Conservation (phyloP, 2,888 invertebrate genomes). For the Danaus chrysippus region DNA sequence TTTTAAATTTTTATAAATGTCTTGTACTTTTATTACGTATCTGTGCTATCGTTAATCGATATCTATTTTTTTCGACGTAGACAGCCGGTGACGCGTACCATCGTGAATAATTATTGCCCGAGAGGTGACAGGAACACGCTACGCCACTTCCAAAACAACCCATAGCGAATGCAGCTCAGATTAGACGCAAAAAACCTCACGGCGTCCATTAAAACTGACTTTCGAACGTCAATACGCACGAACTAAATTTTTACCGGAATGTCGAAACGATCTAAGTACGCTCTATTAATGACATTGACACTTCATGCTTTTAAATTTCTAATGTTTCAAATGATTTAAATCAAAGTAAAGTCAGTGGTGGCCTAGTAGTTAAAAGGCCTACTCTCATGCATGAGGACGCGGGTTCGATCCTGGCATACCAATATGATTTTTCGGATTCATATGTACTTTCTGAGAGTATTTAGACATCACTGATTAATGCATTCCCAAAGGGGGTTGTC, state of each 20-base stretch:
- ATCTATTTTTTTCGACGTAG: conserved; percentile 50
- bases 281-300: no score
- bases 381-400: no score
- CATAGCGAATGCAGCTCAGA: conserved; percentile 67
- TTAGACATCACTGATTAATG: no score
- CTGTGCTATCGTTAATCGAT: conserved; percentile 25
- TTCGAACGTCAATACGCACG: conserved; percentile 75
- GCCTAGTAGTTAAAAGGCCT: no score
- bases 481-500: no score
- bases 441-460: no score
- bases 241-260: conserved; percentile 64
- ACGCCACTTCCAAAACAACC: conserved; percentile 55
- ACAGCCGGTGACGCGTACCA: conserved; percentile 49
- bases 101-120: conserved; percentile 71
- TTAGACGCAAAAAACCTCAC: conserved; percentile 71
- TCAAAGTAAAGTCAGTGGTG: no score
- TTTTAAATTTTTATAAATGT: not conserved
- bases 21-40: conserved; percentile 4
- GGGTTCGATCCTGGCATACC: no score
- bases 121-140: conserved; percentile 70
- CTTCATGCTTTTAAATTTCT: no score
- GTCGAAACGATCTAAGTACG: conserved; percentile 28
- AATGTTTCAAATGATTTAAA: no score
- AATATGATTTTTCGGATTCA: no score
- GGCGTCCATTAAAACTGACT: conserved; percentile 70